These are phyloP conservation scores for Ibidorhyncha struthersii DNA, from an alignment of 2,113 vertebrate genomes.

Conservation along the genomic window DNA sequence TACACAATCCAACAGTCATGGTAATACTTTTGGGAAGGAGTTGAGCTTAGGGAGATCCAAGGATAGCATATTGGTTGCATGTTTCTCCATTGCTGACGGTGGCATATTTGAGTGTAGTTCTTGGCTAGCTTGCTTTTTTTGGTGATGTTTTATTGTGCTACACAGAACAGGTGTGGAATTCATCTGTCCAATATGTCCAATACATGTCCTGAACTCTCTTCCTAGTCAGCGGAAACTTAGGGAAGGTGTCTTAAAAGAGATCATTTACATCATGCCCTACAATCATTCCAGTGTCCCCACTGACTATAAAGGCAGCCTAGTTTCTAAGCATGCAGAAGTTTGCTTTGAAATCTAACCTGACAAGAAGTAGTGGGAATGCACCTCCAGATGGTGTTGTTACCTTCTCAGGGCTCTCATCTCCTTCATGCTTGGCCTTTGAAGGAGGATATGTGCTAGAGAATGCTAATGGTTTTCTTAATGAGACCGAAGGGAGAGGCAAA, in stretches of 20 bases:
- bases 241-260: not conserved
- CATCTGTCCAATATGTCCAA: not conserved
- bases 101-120: not conserved
- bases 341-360: not conserved
- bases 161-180: not conserved
- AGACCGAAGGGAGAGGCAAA: not conserved
- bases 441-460: not conserved
- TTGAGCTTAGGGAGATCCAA: not conserved
- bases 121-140: not conserved
- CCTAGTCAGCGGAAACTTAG: not conserved
- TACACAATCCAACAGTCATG: not conserved
- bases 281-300: not conserved
- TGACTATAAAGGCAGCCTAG: not conserved
- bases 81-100: not conserved
- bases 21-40: not conserved
- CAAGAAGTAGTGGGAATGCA: not conserved
- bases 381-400: not conserved
- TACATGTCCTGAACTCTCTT: not conserved
- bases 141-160: not conserved
- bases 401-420: not conserved
- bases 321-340: not conserved
- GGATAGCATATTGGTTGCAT: not conserved
- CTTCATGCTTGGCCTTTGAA: not conserved
- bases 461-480: not conserved
- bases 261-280: not conserved